Evolutionary conservation across 2,113 vertebrate genomes (phyloP).

Genomic region (Nothocercus nigrocapillus): DNA sequence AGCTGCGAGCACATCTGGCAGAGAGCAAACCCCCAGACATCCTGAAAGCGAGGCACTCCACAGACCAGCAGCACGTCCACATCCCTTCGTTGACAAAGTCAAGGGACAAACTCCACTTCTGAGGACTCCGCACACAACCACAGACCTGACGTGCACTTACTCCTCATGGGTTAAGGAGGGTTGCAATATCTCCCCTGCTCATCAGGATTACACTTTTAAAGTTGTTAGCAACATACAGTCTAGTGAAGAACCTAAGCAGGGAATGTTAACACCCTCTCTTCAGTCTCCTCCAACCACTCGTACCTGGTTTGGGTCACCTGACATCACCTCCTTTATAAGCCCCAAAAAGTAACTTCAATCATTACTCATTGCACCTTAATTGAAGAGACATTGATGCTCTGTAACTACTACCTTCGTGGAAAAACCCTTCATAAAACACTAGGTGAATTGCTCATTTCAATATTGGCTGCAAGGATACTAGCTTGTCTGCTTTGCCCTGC

Average conservation of each 20-base stretch:
- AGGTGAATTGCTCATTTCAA: not conserved
- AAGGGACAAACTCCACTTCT: not conserved
- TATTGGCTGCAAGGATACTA: not conserved
- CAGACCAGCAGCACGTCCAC: not conserved
- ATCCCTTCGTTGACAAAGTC: not conserved
- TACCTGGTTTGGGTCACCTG: not conserved
- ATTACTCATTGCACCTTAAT: not conserved
- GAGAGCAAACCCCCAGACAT: fast-evolving
- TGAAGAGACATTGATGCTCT: not conserved
- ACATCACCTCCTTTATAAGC: fast-evolving
- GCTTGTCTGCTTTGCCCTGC: not conserved
- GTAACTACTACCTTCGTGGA: not conserved
- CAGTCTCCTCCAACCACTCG: fast-evolving
- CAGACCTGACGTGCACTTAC: not conserved
- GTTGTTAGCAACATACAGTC: not conserved
- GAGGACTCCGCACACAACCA: not conserved
- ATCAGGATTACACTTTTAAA: not conserved
- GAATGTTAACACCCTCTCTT: not conserved
- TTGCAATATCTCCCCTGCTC: not conserved
- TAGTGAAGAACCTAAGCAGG: not conserved
- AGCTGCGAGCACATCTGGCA: not conserved
- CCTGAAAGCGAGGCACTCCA: not conserved
- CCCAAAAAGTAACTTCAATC: not conserved
- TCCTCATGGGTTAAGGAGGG: fast-evolving
- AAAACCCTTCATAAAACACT: not conserved